phyloP scores from a whole-genome alignment of 2,888 invertebrate genomes.

The Patella pellucida region DNA sequence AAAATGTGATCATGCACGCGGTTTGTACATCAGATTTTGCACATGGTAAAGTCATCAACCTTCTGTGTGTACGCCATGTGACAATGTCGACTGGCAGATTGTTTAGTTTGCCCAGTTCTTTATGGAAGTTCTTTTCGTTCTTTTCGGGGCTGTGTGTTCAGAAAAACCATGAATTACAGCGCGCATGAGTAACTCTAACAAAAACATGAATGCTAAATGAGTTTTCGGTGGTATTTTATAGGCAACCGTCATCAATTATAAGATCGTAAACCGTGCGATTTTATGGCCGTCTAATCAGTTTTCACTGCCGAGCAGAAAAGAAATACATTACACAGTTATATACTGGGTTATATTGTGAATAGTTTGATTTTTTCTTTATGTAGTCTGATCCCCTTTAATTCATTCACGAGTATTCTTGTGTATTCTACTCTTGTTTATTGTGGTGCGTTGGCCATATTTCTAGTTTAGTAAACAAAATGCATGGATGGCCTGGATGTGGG shows the following conservation, averaged over 20 bases:
- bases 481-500: too few relatives aligned
- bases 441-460: too few relatives aligned
- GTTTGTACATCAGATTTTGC: not conserved
- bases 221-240: conserved; percentile 9
- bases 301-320: not conserved
- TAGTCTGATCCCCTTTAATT: not conserved
- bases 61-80: not conserved
- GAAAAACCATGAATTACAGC: not conserved
- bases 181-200: not conserved
- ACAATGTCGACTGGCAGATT: conserved; percentile 5
- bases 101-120: not conserved
- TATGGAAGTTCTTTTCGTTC: not conserved
- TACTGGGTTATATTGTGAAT: too few relatives aligned
- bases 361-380: conserved; percentile 9
- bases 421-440: too few relatives aligned
- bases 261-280: not conserved
- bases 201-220: not conserved
- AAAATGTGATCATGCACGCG: too few relatives aligned
- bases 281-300: not conserved
- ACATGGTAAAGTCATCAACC: conserved; percentile 5
- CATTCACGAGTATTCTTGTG: not conserved
- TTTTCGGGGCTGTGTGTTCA: not conserved
- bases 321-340: not conserved
- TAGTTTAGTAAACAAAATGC: too few relatives aligned
- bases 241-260: not conserved